phyloP scores from a whole-genome alignment of 2,113 vertebrate species.

The Ancistrus triradiatus region DNA sequence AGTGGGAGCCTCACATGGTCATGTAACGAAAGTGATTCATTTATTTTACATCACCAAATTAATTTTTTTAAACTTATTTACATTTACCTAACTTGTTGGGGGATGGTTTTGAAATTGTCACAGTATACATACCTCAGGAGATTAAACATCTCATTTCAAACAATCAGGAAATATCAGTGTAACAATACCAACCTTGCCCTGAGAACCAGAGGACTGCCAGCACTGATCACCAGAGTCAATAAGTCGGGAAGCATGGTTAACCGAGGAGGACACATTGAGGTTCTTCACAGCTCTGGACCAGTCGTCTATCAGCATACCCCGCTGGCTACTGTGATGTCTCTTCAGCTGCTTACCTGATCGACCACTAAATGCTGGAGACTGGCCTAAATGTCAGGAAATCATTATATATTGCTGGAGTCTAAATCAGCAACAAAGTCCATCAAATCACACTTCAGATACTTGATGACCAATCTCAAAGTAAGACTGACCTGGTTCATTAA shows the following conservation, averaged over 20 bases:
- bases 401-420: too few species aligned
- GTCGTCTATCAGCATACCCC: constrained; percentile 91
- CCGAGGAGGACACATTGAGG: constrained; percentile 87
- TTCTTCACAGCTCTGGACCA: constrained; percentile 95
- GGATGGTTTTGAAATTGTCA: too few species aligned
- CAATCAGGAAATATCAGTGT: too few species aligned
- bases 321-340: constrained; percentile 81
- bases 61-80: too few species aligned
- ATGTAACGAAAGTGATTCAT: too few species aligned
- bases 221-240: constrained; percentile 91
- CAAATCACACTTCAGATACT: not conserved
- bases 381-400: constrained; percentile 59
- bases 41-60: too few species aligned
- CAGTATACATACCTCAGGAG: too few species aligned
- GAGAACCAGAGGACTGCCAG: constrained; percentile 97
- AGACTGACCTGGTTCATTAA: constrained; percentile 79
- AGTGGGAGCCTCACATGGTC: too few species aligned
- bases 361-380: constrained; percentile 88
- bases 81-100: too few species aligned
- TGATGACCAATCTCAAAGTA: too few species aligned
- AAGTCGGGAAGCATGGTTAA: constrained; percentile 89
- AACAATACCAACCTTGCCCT: constrained; percentile 81
- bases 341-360: constrained; percentile 94
- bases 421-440: not conserved
- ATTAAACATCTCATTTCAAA: too few species aligned